phyloP scores from a whole-genome alignment of 2,888 invertebrate species.

The Dryobota labecula region DNA sequence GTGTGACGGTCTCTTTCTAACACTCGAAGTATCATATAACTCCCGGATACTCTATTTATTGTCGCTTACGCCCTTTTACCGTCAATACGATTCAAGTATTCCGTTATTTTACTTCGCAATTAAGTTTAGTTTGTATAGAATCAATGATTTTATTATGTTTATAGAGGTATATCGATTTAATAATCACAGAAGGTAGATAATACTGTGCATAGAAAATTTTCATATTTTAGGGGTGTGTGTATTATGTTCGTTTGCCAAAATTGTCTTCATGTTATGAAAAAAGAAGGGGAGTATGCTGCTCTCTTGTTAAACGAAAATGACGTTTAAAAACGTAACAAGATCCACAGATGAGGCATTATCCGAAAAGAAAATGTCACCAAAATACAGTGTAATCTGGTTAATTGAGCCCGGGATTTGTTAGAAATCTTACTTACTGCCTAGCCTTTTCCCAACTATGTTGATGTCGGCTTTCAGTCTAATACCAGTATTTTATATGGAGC shows the following conservation, averaged over 20 bases:
- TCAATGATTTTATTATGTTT: slow-evolving; percentile 63
- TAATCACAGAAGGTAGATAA: slow-evolving; percentile 7
- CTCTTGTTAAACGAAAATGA: not conserved
- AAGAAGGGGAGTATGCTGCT: not conserved
- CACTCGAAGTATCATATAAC: not conserved
- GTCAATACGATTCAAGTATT: slow-evolving; percentile 61
- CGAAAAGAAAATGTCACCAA: not conserved
- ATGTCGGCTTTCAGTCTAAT: too few species aligned
- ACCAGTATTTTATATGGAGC: too few species aligned
- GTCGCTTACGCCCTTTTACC: slow-evolving; percentile 19
- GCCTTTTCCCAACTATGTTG: too few species aligned
- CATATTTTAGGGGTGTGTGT: slow-evolving; percentile 7
- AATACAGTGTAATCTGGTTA: too few species aligned
- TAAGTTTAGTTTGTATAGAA: slow-evolving; percentile 61
- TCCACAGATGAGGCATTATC: not conserved
- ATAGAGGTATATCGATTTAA: slow-evolving; percentile 50
- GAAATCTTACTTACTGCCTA: too few species aligned
- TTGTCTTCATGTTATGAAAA: not conserved
- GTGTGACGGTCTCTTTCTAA: not conserved
- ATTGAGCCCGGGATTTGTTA: too few species aligned
- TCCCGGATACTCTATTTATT: not conserved
- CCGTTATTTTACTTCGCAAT: slow-evolving; percentile 61
- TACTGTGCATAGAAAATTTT: slow-evolving; percentile 18
- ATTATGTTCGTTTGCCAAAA: slow-evolving; percentile 4
- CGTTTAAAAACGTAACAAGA: not conserved